Evolutionary conservation across 2,113 vertebrate species (phyloP).

Genomic region (Nycticorax nycticorax): DNA sequence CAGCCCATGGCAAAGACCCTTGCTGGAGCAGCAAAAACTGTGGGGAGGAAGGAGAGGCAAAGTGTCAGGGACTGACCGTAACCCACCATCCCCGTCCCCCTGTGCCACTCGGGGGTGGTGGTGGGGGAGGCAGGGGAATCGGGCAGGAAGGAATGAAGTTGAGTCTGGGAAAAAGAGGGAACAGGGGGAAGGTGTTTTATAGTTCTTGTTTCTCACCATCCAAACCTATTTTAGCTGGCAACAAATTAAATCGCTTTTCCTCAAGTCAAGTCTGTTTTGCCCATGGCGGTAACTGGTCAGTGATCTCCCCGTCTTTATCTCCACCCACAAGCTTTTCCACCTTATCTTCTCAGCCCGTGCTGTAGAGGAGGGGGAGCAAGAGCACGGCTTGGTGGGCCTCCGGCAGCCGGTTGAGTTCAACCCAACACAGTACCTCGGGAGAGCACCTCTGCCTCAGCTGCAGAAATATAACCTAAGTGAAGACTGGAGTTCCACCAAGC

Average conservation of each 20-base stretch:
- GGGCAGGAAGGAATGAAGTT: not conserved
- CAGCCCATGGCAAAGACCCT: not conserved
- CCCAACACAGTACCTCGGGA: not conserved
- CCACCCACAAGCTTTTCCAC: not conserved
- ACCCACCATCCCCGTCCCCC: fast-evolving
- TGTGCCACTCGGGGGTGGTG: fast-evolving
- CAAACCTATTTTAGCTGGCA: not conserved
- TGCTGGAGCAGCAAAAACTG: not conserved
- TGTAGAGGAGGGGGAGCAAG: not conserved
- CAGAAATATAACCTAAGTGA: not conserved
- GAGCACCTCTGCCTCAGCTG: not conserved
- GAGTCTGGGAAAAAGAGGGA: not conserved
- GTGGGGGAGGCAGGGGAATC: not conserved
- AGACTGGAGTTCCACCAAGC: not conserved
- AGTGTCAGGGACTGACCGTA: not conserved
- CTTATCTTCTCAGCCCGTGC: not conserved
- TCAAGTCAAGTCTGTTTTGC: not conserved
- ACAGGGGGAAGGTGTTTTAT: not conserved
- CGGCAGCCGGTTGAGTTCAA: not conserved
- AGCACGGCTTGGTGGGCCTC: not conserved
- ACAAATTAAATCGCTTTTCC: not conserved
- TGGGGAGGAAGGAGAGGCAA: not conserved
- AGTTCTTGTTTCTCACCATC: not conserved
- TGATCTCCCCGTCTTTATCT: not conserved
- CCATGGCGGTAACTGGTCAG: not conserved